These are phyloP conservation scores for Andinoacara biseriatus DNA, from an alignment of 2,113 vertebrate species.

Conservation along the genomic window DNA sequence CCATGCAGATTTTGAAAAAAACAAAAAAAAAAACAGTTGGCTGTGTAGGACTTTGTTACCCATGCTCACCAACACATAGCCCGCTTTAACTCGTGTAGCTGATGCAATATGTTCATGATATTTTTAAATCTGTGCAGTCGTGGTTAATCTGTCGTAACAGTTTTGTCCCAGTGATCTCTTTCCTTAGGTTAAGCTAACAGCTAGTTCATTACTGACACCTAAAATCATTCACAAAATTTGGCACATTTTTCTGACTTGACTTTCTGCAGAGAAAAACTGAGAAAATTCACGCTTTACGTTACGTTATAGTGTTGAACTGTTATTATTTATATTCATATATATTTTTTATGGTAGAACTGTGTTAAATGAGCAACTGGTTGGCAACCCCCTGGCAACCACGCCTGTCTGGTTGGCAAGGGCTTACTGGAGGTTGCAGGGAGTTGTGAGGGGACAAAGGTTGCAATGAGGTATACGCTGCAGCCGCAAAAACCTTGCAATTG, in stretches of 20 bases:
- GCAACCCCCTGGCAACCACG: not conserved
- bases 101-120: not conserved
- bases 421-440: not conserved
- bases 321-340: no score
- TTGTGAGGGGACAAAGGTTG: not conserved
- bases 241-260: not conserved
- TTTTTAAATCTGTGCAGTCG: not conserved
- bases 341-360: fast-evolving
- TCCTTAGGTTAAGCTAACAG: not conserved
- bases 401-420: not conserved
- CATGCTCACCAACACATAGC: not conserved
- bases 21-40: fast-evolving
- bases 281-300: not conserved
- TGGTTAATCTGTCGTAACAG: not conserved
- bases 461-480: no score
- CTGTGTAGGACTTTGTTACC: not conserved
- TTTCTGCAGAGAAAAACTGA: not conserved
- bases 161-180: not conserved
- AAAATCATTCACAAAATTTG: not conserved
- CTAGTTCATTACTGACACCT: not conserved
- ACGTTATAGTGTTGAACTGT: no score
- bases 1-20: not conserved
- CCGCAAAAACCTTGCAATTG: no score
- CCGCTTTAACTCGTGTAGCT: not conserved
- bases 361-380: not conserved